Evolutionary conservation across 2,797 vertebrate genomes (phyloP).

Genomic region (Menidia menidia): DNA sequence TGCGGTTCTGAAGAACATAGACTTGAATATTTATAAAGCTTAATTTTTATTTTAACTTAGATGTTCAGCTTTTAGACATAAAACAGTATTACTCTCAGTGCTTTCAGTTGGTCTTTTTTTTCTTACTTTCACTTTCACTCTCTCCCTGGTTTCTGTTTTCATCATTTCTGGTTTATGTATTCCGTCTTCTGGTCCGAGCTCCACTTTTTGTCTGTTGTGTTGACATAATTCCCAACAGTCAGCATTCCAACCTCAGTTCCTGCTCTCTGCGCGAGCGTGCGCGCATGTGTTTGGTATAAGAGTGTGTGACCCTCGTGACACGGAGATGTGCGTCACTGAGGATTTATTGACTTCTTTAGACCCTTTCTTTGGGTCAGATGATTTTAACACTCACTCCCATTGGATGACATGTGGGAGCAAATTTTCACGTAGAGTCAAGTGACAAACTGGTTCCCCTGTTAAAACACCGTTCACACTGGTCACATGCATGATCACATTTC

Average conservation of each 20-base stretch:
- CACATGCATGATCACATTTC: slow-evolving; percentile 35
- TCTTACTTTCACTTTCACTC: slow-evolving; percentile 22
- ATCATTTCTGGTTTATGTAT: slow-evolving; percentile 19
- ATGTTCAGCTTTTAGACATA: neutral
- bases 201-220: slow-evolving; percentile 31
- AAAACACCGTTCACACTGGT: slow-evolving; percentile 7
- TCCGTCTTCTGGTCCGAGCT: slow-evolving; percentile 29
- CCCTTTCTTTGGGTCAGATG: slow-evolving; percentile 62
- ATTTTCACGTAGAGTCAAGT: slow-evolving; percentile 57
- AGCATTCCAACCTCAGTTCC: slow-evolving; percentile 45
- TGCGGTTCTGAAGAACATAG: neutral
- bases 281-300: too few species aligned
- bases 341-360: slow-evolving; percentile 61
- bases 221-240: slow-evolving; percentile 39
- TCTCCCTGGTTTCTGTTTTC: slow-evolving; percentile 21
- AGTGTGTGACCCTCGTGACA: slow-evolving; percentile 63
- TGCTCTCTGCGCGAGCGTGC: slow-evolving; percentile 10
- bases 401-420: slow-evolving; percentile 41
- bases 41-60: too few species aligned
- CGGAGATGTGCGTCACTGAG: slow-evolving; percentile 52
- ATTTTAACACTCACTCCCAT: slow-evolving; percentile 43
- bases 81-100: neutral
- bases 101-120: slow-evolving; percentile 24
- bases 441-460: slow-evolving; percentile 47
- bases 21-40: neutral